phyloP scores from a whole-genome alignment of 2,888 invertebrate species.

The Catocala nupta region DNA sequence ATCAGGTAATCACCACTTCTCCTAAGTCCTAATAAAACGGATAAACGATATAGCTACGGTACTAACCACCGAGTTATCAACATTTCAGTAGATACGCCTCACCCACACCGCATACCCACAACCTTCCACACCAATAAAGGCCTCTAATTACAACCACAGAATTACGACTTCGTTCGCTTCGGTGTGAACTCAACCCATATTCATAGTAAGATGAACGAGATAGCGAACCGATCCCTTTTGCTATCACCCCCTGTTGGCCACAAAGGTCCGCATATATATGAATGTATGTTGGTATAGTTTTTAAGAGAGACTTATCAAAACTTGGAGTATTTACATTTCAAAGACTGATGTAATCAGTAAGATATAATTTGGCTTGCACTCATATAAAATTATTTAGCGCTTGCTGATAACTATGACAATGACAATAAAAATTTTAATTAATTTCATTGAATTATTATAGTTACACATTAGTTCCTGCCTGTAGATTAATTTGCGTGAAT shows the following conservation, averaged over 20 bases:
- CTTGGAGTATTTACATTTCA: no score
- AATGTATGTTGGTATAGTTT: conserved; percentile 24
- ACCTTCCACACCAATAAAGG: conserved; percentile 14
- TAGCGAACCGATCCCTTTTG: conserved; percentile 33
- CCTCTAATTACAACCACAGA: conserved; percentile 21
- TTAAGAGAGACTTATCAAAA: conserved; percentile 7
- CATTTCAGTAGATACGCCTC: not conserved
- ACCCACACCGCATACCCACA: conserved; percentile 4
- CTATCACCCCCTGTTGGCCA: conserved; percentile 31
- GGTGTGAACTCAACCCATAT: conserved; percentile 34
- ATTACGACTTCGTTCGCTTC: conserved; percentile 20
- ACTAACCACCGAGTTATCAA: conserved; percentile 1
- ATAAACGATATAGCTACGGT: not conserved
- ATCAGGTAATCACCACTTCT: not conserved
- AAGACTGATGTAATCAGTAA: no score
- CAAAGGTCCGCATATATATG: conserved; percentile 28
- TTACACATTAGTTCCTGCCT: no score
- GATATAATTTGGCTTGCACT: no score
- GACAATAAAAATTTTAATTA: no score
- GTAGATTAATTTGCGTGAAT: no score
- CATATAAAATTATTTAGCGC: no score
- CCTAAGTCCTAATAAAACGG: not conserved
- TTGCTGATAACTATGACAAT: no score
- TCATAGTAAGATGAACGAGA: conserved; percentile 33
- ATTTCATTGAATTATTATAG: no score